Base-by-base conservation (phyloP, 2,113 vertebrate species). In the Lasiurus cinereus region DNA sequence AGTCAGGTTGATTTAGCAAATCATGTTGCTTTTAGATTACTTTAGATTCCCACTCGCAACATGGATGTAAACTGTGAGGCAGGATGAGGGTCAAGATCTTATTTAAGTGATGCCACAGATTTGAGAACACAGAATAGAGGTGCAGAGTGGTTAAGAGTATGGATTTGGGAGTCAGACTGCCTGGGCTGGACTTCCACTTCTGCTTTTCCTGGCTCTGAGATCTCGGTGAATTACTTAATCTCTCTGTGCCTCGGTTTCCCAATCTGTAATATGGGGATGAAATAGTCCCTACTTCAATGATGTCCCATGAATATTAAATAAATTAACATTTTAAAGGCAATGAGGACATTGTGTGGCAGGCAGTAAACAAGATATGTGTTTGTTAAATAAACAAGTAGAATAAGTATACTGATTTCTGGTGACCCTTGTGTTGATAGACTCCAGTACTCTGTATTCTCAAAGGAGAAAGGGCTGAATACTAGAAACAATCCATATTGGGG, bases 361-460 rank as follows among this genome's bases (percentile, higher is more conserved):
- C 18, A 86, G 46, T 50, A 86, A 95, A 72, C 5, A 5, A 77
- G 54, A 29, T 22, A 52, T 18, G 29, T 46, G 22, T 66, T 77
- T 90, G 70, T 93, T 89, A 78, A 93, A 77, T 93, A 92, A 54
- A 52, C 59, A 52, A 72, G 33, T 64, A 15, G 39, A 72, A 95
- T 85, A 66, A 72, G 94, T 83, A 66, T 22, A 73, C 18, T 52
- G 50, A 91, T 59, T 59, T 29, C 36, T 76, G 31, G 54, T 67
- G 50, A 69, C 72, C 5, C 27, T 92, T 54, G 36, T 6, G 56
- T 46, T 72, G 24, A 54, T 33, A 15, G 46, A 33, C 14, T 88
- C 69, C 22, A 83, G 77, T 46, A 86, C 19, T 67, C 64, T 56
- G 24, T 74, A 46, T 74, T 22, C 56, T 91, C 80, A 79, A 43